Evolutionary conservation across 2,888 invertebrate species (phyloP).

Genomic region (Meta bourneti): DNA sequence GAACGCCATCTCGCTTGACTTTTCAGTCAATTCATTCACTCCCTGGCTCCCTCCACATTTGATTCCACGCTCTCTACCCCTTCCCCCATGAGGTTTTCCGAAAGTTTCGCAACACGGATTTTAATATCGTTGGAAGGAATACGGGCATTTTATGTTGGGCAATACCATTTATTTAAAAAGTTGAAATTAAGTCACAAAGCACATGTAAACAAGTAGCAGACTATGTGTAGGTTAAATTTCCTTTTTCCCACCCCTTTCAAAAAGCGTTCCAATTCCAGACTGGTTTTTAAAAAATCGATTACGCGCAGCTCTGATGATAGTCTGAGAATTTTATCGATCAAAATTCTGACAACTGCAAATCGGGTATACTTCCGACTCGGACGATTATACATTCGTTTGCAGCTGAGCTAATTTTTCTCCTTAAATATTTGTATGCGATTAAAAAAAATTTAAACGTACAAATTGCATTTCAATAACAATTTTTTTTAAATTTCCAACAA

Average conservation of each 20-base stretch:
- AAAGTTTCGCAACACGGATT: background rate
- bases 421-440: no score
- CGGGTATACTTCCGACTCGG: background rate
- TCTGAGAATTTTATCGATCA: background rate
- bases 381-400: background rate
- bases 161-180: background rate
- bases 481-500: no score
- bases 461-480: no score
- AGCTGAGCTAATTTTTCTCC: background rate
- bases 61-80: background rate
- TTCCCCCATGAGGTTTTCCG: background rate
- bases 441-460: no score
- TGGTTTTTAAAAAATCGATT: background rate
- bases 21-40: constrained; percentile 38
- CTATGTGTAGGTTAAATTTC: background rate
- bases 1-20: background rate
- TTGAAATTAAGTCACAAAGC: background rate
- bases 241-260: background rate
- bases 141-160: background rate
- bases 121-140: background rate
- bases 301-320: background rate
- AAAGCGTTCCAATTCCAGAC: background rate
- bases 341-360: background rate
- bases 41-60: background rate
- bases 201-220: background rate